phyloP scores from a whole-genome alignment of 2,797 vertebrate genomes.

The Taeniopygia guttata region DNA sequence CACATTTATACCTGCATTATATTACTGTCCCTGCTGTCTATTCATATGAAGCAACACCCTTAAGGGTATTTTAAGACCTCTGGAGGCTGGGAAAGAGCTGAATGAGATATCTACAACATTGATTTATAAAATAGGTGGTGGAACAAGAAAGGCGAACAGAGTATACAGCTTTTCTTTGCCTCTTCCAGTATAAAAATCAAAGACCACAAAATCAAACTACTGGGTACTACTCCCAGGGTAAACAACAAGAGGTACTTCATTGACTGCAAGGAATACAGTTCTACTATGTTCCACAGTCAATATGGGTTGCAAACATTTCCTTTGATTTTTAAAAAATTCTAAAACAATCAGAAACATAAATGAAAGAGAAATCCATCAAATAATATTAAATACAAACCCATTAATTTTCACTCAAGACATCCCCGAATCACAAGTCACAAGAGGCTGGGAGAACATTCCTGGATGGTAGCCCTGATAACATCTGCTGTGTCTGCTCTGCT shows the following conservation, averaged over 20 bases:
- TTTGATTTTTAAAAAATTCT: neutral
- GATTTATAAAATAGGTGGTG: neutral
- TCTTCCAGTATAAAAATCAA: neutral
- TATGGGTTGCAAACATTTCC: neutral
- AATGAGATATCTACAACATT: neutral
- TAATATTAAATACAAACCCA: neutral
- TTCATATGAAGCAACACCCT: neutral
- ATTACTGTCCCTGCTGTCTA: neutral
- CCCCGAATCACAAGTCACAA: neutral
- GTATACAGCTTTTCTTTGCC: neutral
- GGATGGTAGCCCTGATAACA: neutral
- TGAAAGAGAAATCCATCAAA: neutral
- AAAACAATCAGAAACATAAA: neutral
- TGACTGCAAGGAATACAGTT: neutral
- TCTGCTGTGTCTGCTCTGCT: neutral
- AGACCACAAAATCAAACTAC: neutral
- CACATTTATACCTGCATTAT: neutral
- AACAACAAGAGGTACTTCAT: neutral
- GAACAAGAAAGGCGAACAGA: neutral
- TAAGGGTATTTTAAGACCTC: neutral
- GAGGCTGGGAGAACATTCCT: neutral
- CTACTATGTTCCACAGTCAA: neutral
- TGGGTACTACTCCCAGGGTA: neutral
- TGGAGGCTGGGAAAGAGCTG: neutral
- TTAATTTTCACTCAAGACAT: neutral